Evolutionary conservation across 2,113 vertebrate species (phyloP).

Genomic region (Raphicerus campestris): DNA sequence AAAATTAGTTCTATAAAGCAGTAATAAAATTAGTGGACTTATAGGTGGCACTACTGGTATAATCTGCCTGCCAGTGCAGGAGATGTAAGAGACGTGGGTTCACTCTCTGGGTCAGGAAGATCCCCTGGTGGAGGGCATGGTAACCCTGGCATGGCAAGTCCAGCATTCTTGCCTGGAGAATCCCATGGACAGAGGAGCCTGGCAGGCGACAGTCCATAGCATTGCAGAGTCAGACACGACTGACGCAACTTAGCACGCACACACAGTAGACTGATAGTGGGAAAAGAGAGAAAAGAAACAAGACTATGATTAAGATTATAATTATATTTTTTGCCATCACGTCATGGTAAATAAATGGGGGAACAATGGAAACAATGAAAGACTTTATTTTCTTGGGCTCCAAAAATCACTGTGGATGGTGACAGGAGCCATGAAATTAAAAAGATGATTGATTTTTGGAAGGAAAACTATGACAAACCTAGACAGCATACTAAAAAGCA

Average conservation of each 20-base stretch:
- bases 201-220: background rate
- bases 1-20: slow-evolving; percentile 10
- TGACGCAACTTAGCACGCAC: rapidly evolving
- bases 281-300: background rate
- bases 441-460: background rate
- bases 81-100: background rate
- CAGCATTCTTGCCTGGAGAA: background rate
- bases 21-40: background rate
- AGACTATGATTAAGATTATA: background rate
- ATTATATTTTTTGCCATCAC: background rate
- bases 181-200: background rate
- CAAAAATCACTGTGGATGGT: background rate
- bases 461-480: background rate
- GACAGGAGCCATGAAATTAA: background rate
- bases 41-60: background rate
- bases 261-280: background rate
- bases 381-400: background rate
- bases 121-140: background rate
- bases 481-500: background rate
- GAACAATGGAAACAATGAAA: background rate
- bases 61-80: background rate
- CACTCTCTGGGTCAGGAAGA: background rate
- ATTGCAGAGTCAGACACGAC: background rate
- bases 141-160: background rate
- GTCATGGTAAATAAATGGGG: background rate